Percentiles rank a stretch among this genome's conserved stretches.
phyloP scores from a whole-genome alignment of 2,888 invertebrate species.

The Trissolcus japonicus region DNA sequence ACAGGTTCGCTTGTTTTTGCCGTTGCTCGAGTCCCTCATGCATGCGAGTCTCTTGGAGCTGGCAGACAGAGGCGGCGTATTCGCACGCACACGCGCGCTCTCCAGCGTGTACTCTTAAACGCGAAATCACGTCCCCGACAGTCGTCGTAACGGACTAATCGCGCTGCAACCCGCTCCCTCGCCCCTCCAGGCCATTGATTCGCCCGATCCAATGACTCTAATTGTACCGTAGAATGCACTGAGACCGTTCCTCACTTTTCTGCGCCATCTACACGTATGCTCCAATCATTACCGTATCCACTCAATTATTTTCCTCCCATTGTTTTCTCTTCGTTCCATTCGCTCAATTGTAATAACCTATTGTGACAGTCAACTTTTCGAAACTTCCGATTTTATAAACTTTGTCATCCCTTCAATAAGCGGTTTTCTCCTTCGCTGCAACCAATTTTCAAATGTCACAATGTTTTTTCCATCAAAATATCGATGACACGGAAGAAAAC shows the following conservation, averaged over 20 bases:
- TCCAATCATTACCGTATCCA: conserved; percentile 1
- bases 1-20: conserved; percentile 40
- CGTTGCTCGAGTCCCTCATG: conserved; percentile 32
- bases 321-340: too few relatives aligned
- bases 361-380: too few relatives aligned
- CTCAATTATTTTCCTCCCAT: conserved; percentile 2
- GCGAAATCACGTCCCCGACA: conserved; percentile 32
- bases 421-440: too few relatives aligned
- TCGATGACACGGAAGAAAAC: too few relatives aligned
- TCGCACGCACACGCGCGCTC: conserved; percentile 34
- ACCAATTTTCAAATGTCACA: too few relatives aligned
- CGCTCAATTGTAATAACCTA: too few relatives aligned
- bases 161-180: conserved; percentile 1
- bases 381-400: too few relatives aligned
- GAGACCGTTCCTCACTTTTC: conserved; percentile 4
- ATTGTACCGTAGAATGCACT: conserved; percentile 20
- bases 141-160: conserved; percentile 46
- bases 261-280: neutral
- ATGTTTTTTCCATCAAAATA: too few relatives aligned
- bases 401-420: too few relatives aligned
- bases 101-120: conserved; percentile 23
- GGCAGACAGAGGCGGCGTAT: conserved; percentile 19
- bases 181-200: conserved; percentile 29
- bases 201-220: conserved; percentile 42
- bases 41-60: conserved; percentile 23